Conservation (phyloP, 2,113 vertebrate genomes). For the Illadopsis cleaveri region DNA sequence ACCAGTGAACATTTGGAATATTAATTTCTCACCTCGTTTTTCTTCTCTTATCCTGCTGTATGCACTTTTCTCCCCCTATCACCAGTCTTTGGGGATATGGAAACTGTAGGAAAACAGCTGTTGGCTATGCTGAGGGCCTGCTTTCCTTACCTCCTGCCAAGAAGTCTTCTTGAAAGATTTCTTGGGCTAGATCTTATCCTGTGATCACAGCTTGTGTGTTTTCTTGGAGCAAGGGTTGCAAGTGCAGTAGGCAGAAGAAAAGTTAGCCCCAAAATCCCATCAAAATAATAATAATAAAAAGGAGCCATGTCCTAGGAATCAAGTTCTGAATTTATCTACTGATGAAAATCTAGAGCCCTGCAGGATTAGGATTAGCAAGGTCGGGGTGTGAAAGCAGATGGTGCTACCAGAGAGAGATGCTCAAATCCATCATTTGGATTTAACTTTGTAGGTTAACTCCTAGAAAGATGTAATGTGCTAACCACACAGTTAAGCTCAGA, state of each 20-base stretch:
- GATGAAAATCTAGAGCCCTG: background rate
- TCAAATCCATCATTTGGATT: background rate
- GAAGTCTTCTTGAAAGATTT: background rate
- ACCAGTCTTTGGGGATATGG: background rate
- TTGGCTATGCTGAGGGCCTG: background rate
- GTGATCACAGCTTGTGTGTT: background rate
- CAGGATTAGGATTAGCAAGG: background rate
- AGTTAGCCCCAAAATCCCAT: background rate
- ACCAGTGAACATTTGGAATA: background rate
- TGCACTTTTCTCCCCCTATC: background rate
- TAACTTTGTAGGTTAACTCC: background rate
- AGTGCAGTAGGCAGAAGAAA: background rate
- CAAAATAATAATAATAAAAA: background rate
- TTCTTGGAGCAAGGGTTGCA: background rate
- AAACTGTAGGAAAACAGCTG: background rate
- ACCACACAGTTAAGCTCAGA: constrained; percentile 14
- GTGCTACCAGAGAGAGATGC: background rate
- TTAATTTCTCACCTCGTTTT: background rate
- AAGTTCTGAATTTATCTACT: background rate
- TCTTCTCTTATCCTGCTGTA: background rate
- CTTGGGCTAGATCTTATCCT: background rate
- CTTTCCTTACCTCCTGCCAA: background rate
- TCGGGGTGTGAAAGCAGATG: background rate
- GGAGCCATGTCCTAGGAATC: background rate
- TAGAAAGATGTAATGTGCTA: constrained; percentile 22